Evolutionary conservation across 2,797 vertebrate genomes (phyloP), one percentile per base, ranked within the genome.

Genomic region (Ceryle rudis): DNA sequence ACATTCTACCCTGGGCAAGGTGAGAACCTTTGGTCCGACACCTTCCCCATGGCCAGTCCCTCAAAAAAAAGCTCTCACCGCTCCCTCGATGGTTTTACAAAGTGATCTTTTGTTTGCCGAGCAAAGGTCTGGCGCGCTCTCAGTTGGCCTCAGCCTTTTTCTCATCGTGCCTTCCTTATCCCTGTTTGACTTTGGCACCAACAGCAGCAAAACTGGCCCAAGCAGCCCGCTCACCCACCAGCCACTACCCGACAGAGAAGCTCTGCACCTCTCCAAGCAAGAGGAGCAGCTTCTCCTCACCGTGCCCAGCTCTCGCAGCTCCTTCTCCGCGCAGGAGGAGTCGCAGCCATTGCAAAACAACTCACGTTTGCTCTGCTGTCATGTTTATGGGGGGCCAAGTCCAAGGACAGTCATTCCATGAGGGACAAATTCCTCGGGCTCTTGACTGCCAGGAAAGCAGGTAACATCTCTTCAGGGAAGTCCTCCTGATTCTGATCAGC

Each of bases 41-140:
- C 49, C 39, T 78, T 69, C 72, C 67, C 52, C 12, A 1, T 6
- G 57, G 92, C 57, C 86, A 67, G 67, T 94, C 55, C 66, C 74
- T 85, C 62, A 13, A 16, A 15, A 7, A 44, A 88, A n/a, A 4
- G 6, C 65, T 81, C 85, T 70, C 0, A 1, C 64, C 82, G 78
- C n/a, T 81, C 69, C 77, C 82, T 89, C 19, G 1, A 4, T 55
- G 49, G 25, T 41, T 93, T 72, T 67, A 71, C 85, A 71, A 6
- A 95, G 26, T 2, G 69, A 97, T 77, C 67, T 81, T 82, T 67
- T 54, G 9, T 96, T 94, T 84, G 64, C 88, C 85, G 91, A 95
- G 90, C 94, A 96, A 95, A 97, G 96, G 95, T 90, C 96, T 93
- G 58, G 29, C 0, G 0, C 2, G 3, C 29, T 85, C 54, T 42